Percentiles rank a stretch among this genome's conserved stretches.
phyloP scores from a whole-genome alignment of 2,797 vertebrate genomes.

The Falco biarmicus region DNA sequence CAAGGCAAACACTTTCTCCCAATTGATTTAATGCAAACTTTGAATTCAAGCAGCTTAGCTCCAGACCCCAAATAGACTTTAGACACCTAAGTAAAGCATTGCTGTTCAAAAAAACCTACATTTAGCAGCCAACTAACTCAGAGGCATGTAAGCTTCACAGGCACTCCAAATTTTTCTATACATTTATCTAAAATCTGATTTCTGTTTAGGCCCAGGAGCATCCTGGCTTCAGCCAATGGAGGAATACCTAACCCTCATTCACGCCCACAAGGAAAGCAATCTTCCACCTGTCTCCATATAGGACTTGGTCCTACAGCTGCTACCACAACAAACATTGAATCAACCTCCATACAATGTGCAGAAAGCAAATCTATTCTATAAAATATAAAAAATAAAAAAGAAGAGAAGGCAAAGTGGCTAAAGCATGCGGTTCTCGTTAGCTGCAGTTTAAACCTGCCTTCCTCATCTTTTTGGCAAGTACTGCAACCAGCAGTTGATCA shows the following conservation, averaged over 20 bases:
- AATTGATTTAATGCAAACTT: background rate
- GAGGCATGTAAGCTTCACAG: background rate
- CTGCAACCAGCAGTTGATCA: background rate
- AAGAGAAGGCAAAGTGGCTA: background rate
- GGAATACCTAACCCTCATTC: background rate
- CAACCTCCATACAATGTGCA: background rate
- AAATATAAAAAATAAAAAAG: background rate
- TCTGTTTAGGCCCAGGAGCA: background rate
- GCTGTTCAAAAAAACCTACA: background rate
- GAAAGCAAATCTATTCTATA: background rate
- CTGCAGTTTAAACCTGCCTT: background rate
- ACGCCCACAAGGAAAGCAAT: background rate
- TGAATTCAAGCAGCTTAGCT: background rate
- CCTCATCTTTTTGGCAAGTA: background rate
- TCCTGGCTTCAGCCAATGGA: background rate
- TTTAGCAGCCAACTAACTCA: background rate
- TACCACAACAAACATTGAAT: background rate
- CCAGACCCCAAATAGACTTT: background rate
- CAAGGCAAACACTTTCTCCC: background rate
- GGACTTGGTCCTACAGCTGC: background rate
- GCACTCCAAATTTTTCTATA: background rate
- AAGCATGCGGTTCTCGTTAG: background rate
- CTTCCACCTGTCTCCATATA: background rate
- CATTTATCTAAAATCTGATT: background rate
- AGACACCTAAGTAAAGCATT: background rate